phyloP scores from a whole-genome alignment of 2,113 vertebrate species.

The Elephantulus edwardii region DNA sequence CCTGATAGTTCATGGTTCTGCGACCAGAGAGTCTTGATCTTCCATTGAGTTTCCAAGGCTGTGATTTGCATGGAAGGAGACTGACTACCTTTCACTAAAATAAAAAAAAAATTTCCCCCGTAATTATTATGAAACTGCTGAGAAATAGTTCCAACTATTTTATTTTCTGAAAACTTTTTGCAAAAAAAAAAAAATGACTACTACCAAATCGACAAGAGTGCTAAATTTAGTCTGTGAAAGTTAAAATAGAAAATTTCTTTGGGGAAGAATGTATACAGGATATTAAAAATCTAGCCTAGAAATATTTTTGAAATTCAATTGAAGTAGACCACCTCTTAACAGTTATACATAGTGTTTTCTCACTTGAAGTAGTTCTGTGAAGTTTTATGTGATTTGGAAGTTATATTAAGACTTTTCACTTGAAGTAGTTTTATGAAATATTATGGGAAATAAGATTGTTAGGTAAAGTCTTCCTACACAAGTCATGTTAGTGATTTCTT shows the following conservation, averaged over 20 bases:
- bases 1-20: too few relatives aligned
- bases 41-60: too few relatives aligned
- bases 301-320: not conserved
- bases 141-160: not conserved
- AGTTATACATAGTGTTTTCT: too few relatives aligned
- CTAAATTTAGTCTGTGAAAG: not conserved
- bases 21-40: too few relatives aligned
- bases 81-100: too few relatives aligned
- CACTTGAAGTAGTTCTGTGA: too few relatives aligned
- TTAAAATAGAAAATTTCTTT: not conserved
- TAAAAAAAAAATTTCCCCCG: too few relatives aligned
- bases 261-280: not conserved
- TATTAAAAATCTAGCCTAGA: not conserved
- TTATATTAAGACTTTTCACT: not conserved
- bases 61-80: too few relatives aligned
- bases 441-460: not conserved
- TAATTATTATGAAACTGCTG: not conserved
- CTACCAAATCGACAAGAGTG: not conserved
- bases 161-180: not conserved
- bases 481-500: too few relatives aligned
- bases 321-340: slow-evolving; percentile 16
- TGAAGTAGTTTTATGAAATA: not conserved
- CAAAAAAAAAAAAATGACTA: not conserved
- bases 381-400: not conserved
- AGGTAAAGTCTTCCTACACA: not conserved